Evolutionary conservation across 2,888 invertebrate genomes (phyloP), one percentile per base, ranked within the genome.

Genomic region (Sericinus montela): DNA sequence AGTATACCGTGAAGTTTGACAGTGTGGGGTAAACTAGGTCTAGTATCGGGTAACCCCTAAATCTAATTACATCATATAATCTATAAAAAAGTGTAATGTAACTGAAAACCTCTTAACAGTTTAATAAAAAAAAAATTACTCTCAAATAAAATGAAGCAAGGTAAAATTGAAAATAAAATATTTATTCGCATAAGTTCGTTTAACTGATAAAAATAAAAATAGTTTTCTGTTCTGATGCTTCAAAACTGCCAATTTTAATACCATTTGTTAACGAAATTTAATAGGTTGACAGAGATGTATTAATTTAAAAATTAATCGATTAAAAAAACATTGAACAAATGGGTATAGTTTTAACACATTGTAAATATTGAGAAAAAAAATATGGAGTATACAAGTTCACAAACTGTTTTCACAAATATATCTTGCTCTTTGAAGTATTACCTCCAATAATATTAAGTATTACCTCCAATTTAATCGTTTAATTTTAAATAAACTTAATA

Each of bases 381-480:
- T 19, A 34, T 39, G 32, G 16, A 39, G 15, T 39, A 34, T 45
- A 62, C 67, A 72, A 60, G 78, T 80, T 84, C 86, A 86, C 85
- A 87, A 85, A 80, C 64, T 48, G 53, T 58, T 76, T 25, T 78
- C 80, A 80, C 79, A 81, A 79, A 76, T 63, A 29, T 52, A 67
- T 57, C 59, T 61, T 79, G 77, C 77, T 80, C 79, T 73, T 74
- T 68, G 72, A 83, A 86, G 86, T 87, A 86, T 87, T 86, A 86
- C 85, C 83, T 87, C 83, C 79, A 77, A 69, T 80, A 81, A 74
- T 74, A 58, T 75, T 86, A 86, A 87, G 86, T 86, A 86, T 86
- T 84, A 85, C 79, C 81, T 85, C 80, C 80, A 76, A 69, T 71
- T 69, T 72, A 72, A 74, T 71, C 67, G 69, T 75, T 78, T 78